Base-by-base conservation (phyloP, 2,113 vertebrate species). In the Ardeotis arabs region DNA sequence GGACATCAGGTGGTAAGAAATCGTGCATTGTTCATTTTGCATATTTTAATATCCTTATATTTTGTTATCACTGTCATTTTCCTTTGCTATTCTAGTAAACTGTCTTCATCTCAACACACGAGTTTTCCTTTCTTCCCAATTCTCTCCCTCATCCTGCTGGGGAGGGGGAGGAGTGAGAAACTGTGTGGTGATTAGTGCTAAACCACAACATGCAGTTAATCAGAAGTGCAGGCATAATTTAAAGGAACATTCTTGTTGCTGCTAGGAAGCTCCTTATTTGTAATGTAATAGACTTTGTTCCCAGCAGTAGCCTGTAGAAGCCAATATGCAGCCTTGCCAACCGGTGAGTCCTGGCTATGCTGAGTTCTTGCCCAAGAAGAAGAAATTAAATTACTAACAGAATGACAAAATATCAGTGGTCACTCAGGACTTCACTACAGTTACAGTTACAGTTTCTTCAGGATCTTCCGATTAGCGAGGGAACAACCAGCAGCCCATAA, bases 281-380 rank as follows among this genome's bases (percentile, higher is more conserved):
- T 44, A 56, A 68, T 41, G 47, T 11, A 49, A 20, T 11, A 35
- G 23, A 29, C 56, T 75, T 68, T 6, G 23, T 39, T 80, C 20
- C 39, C 45, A 2, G 1, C 7, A 16, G 16, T 23, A 49, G n/a
- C 29, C 3, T 5, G 21, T 29, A 73, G 76, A 84, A 69, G 27
- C 18, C 49, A 33, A 73, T 23, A 33, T 11, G 23, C 49, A 89
- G 55, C 49, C 39, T 73, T 2, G 0, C 25, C 62, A 44, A 3
- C 0, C 1, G 21, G 25, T 27, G 25, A n/a, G 37, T 76, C 35
- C 49, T 83, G 33, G 35, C 29, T 60, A 22, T 1, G 0, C 20
- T 23, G 49, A 64, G 15, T 4, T 68, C 39, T 72, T 92, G 39
- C 33, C 31, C 41, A 73, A 79, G 16, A 83, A 41, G 4, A 52